phyloP scores from a whole-genome alignment of 2,888 invertebrate genomes.

The Chloroclysta siterata region DNA sequence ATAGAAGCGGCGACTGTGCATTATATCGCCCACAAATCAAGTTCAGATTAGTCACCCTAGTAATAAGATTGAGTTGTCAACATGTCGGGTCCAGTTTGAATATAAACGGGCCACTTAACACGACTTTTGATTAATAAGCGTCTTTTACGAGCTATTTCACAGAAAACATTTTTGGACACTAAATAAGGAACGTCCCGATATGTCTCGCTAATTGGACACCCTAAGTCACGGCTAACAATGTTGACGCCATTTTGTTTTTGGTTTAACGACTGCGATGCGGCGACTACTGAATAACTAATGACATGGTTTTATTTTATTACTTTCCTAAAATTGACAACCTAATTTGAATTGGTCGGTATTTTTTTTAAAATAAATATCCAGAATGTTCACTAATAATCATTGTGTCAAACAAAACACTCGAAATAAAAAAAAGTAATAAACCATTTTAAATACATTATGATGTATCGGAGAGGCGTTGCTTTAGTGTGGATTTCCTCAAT shows the following conservation, averaged over 20 bases:
- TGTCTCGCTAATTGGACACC: slow-evolving; percentile 57
- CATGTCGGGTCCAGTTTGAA: slow-evolving; percentile 61
- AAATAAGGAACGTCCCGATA: slow-evolving; percentile 57
- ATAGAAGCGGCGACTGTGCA: slow-evolving; percentile 33
- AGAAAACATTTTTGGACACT: slow-evolving; percentile 54
- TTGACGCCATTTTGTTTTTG: slow-evolving; percentile 38
- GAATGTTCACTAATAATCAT: slow-evolving; percentile 18
- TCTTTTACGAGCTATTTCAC: slow-evolving; percentile 68
- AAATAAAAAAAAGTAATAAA: slow-evolving; percentile 21
- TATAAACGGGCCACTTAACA: slow-evolving; percentile 73
- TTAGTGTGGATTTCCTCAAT: slow-evolving; percentile 69
- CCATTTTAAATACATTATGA: slow-evolving; percentile 28
- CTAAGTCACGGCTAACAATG: slow-evolving; percentile 44
- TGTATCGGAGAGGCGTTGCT: slow-evolving; percentile 40
- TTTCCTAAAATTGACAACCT: slow-evolving; percentile 18
- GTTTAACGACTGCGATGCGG: slow-evolving; percentile 26
- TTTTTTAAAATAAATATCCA: neutral
- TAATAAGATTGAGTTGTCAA: slow-evolving; percentile 78
- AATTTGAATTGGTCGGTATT: slow-evolving; percentile 17
- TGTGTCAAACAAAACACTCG: slow-evolving; percentile 8
- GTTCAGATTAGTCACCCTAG: slow-evolving; percentile 47
- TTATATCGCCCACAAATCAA: slow-evolving; percentile 51
- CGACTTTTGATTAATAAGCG: slow-evolving; percentile 67
- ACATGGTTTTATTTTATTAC: slow-evolving; percentile 27
- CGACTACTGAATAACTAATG: slow-evolving; percentile 31